Evolutionary conservation across 2,797 vertebrate genomes (phyloP).

Genomic region (Rhynchonycteris naso): DNA sequence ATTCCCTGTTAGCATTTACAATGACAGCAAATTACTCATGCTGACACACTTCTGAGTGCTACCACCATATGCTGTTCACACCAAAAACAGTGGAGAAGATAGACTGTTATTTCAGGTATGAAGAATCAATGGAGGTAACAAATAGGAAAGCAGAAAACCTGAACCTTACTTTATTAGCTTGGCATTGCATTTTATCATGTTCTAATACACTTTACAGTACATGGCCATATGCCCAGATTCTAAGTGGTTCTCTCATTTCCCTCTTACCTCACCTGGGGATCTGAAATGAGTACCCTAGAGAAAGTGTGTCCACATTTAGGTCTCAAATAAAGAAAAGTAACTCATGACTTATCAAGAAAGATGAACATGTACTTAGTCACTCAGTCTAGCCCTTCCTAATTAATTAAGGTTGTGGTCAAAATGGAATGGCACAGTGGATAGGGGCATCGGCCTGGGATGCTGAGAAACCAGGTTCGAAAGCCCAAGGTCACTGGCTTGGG

Average conservation of each 20-base stretch:
- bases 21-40: not conserved
- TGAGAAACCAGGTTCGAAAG: too few relatives aligned
- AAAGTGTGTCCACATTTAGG: not conserved
- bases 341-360: not conserved
- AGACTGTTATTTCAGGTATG: not conserved
- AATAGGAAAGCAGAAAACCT: not conserved
- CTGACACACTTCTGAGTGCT: not conserved
- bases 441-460: too few relatives aligned
- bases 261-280: not conserved
- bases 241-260: slow-evolving; percentile 4
- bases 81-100: not conserved
- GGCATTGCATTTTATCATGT: not conserved
- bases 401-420: not conserved
- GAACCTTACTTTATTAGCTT: not conserved
- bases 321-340: not conserved
- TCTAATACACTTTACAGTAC: not conserved
- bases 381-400: not conserved
- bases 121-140: slow-evolving; percentile 1
- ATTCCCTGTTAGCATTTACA: slow-evolving; percentile 30
- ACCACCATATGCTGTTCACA: slow-evolving; percentile 20
- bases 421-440: not conserved
- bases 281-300: not conserved
- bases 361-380: not conserved
- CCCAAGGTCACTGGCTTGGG: too few relatives aligned
- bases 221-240: not conserved